A percentile compares a stretch with the other conserved stretches of the same genome.
These are phyloP conservation scores for Volucella bombylans DNA, from an alignment of 2,888 invertebrate genomes.

Conservation along the genomic window DNA sequence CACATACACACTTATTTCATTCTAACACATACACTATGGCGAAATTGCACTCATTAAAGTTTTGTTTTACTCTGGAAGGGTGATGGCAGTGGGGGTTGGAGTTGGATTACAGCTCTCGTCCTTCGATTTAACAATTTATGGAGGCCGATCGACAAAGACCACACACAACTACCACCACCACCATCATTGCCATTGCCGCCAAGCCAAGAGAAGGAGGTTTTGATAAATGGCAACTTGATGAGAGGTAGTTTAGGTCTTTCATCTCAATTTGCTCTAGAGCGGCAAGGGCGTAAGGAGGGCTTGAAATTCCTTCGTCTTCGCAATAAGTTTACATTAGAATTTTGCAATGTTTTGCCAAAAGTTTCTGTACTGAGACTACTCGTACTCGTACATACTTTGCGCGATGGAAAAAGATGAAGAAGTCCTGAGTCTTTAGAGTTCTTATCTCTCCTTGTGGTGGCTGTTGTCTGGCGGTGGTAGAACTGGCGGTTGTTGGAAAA, in stretches of 20 bases:
- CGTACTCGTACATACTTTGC: slow-evolving; percentile 11
- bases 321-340: slow-evolving; percentile 69
- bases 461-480: slow-evolving; percentile 6
- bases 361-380: slow-evolving; percentile 19
- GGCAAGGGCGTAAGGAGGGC: not conserved
- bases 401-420: not conserved
- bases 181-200: not conserved
- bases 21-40: not conserved
- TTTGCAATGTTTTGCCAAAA: slow-evolving; percentile 70
- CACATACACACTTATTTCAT: slow-evolving; percentile 17
- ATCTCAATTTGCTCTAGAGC: slow-evolving; percentile 56
- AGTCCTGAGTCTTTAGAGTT: slow-evolving; percentile 12
- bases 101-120: slow-evolving; percentile 31
- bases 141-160: slow-evolving; percentile 56
- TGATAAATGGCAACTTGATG: slow-evolving; percentile 71
- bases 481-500: slow-evolving; percentile 17
- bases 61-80: slow-evolving; percentile 26
- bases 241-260: slow-evolving; percentile 66
- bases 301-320: slow-evolving; percentile 43
- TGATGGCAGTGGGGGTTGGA: slow-evolving; percentile 2
- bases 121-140: slow-evolving; percentile 65
- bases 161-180: not conserved
- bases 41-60: slow-evolving; percentile 67
- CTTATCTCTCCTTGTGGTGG: slow-evolving; percentile 56
- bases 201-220: slow-evolving; percentile 50